Evolutionary conservation across 2,113 vertebrate species (phyloP), one percentile per base, ranked within the genome.

Genomic region (Gadus macrocephalus): DNA sequence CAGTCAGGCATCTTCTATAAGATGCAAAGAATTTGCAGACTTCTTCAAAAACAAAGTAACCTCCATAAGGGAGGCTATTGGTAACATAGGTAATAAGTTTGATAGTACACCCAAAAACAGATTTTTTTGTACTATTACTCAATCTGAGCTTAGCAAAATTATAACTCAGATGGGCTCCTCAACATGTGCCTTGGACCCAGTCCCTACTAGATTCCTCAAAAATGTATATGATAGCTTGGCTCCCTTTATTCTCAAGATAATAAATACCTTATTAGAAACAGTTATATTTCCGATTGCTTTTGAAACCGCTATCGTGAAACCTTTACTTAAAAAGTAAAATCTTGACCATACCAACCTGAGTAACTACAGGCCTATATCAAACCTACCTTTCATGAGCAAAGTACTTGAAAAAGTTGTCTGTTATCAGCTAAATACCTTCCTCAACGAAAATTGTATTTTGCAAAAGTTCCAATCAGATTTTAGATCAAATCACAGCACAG

Each of bases 381-480:
- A 22, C 49, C 4, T 55, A 7, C 25, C 25, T 25, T 25, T 25
- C 2, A 25, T 25, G 25, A 56, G 66, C 53, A 67, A 55, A 25
- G n/a, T 67, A 27, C 66, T 67, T 66, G n/a, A 66, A 22, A 22
- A 22, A 53, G 31, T 20, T 2, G 35, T 66, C 49, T 66, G 20
- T 15, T n/a, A 49, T 14, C 66, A 56, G 9, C 16, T 55, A 2
- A 56, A 27, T 15, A 55, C n/a, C 53, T 58, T 67, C 12, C 12
- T 56, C n/a, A 67, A 67, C 27, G 5, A 67, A 15, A 55, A 67
- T 22, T 17, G 17, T 28, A 56, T 58, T 67, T 6, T 67, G 4
- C 20, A 67, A 5, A 58, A 67, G 15, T 56, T 56, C 22, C 66
- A 67, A n/a, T 67, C 49, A 9, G 66, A 20, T 67, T 67, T 67